Conservation (phyloP, 2,113 vertebrate genomes). For the Tenrec ecaudatus region DNA sequence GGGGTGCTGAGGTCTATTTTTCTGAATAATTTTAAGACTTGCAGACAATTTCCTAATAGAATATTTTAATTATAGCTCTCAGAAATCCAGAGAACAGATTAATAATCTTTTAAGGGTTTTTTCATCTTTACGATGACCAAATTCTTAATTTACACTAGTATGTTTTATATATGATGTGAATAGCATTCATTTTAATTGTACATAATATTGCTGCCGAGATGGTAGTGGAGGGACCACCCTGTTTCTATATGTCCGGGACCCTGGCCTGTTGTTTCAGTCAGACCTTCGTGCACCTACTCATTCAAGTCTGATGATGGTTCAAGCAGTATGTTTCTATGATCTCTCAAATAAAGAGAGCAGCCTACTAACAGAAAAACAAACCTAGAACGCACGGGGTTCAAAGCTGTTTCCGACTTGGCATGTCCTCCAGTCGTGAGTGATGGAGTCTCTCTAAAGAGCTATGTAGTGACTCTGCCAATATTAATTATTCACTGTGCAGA, state of each 20-base stretch:
- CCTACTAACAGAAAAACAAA: conserved; percentile 76
- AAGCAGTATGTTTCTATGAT: conserved; percentile 79
- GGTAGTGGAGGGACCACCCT: conserved; percentile 9
- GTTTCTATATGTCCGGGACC: conserved; percentile 61
- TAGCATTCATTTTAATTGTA: conserved; percentile 78
- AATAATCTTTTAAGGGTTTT: conserved; percentile 56
- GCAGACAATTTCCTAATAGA: conserved; percentile 68
- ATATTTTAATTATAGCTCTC: conserved; percentile 76
- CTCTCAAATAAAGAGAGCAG: conserved; percentile 68
- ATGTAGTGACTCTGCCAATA: conserved; percentile 71
- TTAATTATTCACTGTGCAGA: conserved; percentile 69
- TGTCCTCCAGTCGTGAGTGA: conserved; percentile 7
- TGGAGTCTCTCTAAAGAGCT: conserved; percentile 40
- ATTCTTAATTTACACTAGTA: conserved; percentile 68
- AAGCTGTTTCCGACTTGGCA: conserved; percentile 60
- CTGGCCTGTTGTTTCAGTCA: conserved; percentile 79
- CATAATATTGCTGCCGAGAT: conserved; percentile 71
- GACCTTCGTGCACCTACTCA: conserved; percentile 75
- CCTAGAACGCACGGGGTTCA: conserved; percentile 73
- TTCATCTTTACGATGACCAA: conserved; percentile 40
- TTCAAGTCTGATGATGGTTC: conserved; percentile 70
- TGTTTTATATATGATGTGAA: conserved; percentile 66
- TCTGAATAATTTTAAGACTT: conserved; percentile 76
- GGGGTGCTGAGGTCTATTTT: conserved; percentile 73
- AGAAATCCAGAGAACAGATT: conserved; percentile 65